phyloP scores from a whole-genome alignment of 2,113 vertebrate species.

The Notothenia rossii region DNA sequence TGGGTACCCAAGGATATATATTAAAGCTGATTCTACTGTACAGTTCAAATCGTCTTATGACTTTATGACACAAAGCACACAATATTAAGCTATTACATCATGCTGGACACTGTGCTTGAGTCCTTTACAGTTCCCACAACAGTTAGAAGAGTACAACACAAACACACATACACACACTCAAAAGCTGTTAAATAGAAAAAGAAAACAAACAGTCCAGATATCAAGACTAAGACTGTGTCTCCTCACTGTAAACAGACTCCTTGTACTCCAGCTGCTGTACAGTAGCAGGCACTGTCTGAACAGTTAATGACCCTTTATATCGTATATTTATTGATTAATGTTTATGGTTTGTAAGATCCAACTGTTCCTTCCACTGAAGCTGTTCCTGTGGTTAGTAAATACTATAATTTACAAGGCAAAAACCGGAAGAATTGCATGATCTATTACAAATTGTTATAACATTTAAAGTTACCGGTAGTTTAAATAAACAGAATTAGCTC shows the following conservation, averaged over 20 bases:
- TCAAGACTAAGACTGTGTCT: neutral
- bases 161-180: neutral
- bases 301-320: neutral
- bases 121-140: neutral
- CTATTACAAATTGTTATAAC: neutral
- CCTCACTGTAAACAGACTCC: neutral
- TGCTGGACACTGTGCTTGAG: neutral
- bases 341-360: neutral
- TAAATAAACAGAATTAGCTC: neutral
- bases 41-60: neutral
- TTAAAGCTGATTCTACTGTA: neutral
- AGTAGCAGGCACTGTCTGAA: neutral
- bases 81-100: no score
- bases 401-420: no score
- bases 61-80: neutral
- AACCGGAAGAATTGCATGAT: no score
- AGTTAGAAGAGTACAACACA: neutral
- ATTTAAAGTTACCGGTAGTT: neutral
- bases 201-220: neutral
- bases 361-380: neutral
- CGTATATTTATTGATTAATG: neutral
- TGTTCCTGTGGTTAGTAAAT: neutral
- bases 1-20: neutral
- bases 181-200: neutral
- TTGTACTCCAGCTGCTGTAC: neutral